Evolutionary conservation across 2,797 vertebrate species (phyloP).

Genomic region (Peromyscus aztecus): DNA sequence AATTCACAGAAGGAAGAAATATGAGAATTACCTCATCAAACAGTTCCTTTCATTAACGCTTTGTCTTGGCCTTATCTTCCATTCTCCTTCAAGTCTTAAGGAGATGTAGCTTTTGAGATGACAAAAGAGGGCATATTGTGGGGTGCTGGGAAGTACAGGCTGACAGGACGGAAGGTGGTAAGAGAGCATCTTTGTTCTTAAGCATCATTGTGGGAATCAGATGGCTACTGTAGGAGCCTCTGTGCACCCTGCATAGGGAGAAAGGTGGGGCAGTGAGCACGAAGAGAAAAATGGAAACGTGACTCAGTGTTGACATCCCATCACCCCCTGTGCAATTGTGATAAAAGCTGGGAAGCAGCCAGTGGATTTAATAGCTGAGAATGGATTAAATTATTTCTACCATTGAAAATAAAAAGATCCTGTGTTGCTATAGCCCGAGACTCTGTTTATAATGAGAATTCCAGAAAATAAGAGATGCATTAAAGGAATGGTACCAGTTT

Average conservation of each 20-base stretch:
- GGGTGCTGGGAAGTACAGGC: background rate
- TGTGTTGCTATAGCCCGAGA: background rate
- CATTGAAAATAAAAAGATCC: background rate
- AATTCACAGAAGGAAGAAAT: background rate
- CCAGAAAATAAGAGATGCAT: background rate
- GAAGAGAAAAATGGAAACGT: background rate
- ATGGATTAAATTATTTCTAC: background rate
- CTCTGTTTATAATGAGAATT: background rate
- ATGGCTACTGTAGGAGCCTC: background rate
- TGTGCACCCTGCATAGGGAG: background rate
- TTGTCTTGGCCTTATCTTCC: background rate
- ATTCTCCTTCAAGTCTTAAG: background rate
- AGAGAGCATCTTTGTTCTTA: background rate
- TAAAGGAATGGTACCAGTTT: background rate
- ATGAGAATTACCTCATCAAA: background rate
- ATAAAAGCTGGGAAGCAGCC: background rate
- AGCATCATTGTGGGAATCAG: background rate
- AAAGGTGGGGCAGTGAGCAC: background rate
- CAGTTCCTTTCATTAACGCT: background rate
- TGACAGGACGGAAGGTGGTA: background rate
- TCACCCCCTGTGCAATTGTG: background rate
- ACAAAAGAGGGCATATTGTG: background rate
- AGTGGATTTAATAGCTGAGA: background rate
- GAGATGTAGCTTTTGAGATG: slow-evolving; percentile 53
- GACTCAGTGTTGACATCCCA: background rate